Conservation (phyloP, 2,113 vertebrate genomes). For the Tragelaphus strepsiceros region DNA sequence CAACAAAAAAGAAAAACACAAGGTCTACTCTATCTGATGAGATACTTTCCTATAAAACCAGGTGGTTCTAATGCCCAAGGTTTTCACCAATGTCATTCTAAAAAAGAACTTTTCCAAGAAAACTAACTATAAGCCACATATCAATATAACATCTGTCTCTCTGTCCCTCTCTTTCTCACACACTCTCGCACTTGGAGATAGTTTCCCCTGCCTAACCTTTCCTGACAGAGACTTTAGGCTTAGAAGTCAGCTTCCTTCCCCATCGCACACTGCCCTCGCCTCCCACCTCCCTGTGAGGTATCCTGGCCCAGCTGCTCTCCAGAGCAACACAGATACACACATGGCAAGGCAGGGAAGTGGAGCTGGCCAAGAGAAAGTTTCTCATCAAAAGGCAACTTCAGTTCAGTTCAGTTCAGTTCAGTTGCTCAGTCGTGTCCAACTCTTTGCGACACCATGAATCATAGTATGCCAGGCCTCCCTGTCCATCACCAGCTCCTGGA, state of each 20-base stretch:
- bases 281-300: slow-evolving; percentile 28
- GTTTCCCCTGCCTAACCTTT: neutral
- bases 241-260: neutral
- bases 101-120: slow-evolving; percentile 18
- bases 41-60: neutral
- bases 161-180: neutral
- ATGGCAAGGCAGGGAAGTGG: neutral
- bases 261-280: rapidly evolving
- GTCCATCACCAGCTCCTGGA: no score
- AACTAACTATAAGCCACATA: neutral
- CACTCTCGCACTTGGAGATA: neutral
- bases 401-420: no score
- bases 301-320: slow-evolving; percentile 61
- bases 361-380: slow-evolving; percentile 26
- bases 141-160: neutral
- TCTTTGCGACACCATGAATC: no score
- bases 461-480: no score
- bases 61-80: neutral
- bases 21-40: neutral
- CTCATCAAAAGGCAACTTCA: slow-evolving; percentile 27
- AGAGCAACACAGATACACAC: slow-evolving; percentile 41
- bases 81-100: neutral
- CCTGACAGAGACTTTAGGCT: neutral
- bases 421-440: no score
- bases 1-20: neutral